Base-by-base conservation (phyloP, 2,113 vertebrate genomes). In the Gnathochromis pfefferi region DNA sequence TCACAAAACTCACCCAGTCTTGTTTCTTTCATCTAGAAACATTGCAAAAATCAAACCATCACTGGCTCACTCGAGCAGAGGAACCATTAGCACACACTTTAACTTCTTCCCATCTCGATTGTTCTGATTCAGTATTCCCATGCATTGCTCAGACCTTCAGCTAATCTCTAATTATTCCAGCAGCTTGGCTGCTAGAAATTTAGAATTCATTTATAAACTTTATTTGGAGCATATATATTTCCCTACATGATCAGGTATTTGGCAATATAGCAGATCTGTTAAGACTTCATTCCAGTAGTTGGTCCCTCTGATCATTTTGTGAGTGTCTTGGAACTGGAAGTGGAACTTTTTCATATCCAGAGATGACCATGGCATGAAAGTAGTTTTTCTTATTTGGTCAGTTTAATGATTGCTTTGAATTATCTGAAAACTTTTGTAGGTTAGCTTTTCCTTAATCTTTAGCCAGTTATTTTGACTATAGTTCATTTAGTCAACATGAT, bases 41-140 rank as follows among this genome's bases (percentile, higher is more conserved):
- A 55, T 55, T 55, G 21, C 4, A 55, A 55, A 55, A 55, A 23
- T 23, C 53, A 55, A 13, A 13, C 0, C 53, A 55, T 55, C 21
- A 55, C 21, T 55, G 53, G 11, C 4, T 55, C 6, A 55, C 6
- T 23, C 0, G 0, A 55, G 53, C 11, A 4, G 53, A 23, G 21
- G 53, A 55, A 23, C 21, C 53, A 55, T 23, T 7, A 55, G 4
- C 53, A 55, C 21, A 23, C 4, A 55, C 21, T 55, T 13, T 12
- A 55, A 23, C 10, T 13, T 23, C 2, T 21, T 55, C 53, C 21
- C 21, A 23, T 55, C 21, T 55, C 11, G 3, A 23, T 54, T 54
- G n/a, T 54, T 54, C n/a, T 55, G 53, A 55, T 23, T 55, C 21
- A 55, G 53, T 13, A 13, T 55, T 23, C 11, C 53, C 11, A 55